Percentiles rank a stretch among this genome's conserved stretches.
These are phyloP conservation scores for Frankliniella fusca DNA, from an alignment of 2,888 invertebrate genomes.

Conservation along the genomic window DNA sequence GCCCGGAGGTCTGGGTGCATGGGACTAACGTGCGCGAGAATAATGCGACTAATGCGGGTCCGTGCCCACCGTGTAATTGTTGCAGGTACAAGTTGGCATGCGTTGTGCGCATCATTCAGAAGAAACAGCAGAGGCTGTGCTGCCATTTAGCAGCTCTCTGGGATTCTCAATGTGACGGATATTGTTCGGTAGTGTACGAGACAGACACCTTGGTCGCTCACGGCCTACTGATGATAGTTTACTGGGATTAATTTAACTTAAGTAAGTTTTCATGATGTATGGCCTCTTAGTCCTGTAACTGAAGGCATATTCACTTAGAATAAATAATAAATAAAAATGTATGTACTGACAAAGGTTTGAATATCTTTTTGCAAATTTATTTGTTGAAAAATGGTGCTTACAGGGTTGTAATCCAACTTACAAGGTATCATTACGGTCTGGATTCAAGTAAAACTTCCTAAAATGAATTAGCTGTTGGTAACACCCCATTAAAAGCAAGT, in stretches of 20 bases:
- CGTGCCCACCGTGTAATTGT: neutral
- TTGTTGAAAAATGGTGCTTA: constrained; percentile 7
- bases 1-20: neutral
- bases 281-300: no score
- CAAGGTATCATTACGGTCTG: neutral
- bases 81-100: neutral
- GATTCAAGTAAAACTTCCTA: neutral
- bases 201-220: neutral
- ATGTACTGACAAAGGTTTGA: neutral
- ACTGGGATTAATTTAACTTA: neutral
- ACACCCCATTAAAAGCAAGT: constrained; percentile 3
- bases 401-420: neutral
- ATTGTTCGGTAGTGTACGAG: neutral
- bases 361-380: neutral
- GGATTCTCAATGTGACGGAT: neutral
- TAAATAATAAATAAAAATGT: no score
- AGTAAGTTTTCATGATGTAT: neutral
- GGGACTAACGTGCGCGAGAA: no score
- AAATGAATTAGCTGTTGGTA: constrained; percentile 1
- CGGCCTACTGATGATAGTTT: neutral
- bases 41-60: no score
- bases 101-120: neutral
- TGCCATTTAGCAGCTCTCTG: neutral
- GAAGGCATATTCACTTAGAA: no score
- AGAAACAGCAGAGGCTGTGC: neutral